Evolutionary conservation across 2,113 vertebrate genomes (phyloP).

Genomic region (Formicarius rufipectus): DNA sequence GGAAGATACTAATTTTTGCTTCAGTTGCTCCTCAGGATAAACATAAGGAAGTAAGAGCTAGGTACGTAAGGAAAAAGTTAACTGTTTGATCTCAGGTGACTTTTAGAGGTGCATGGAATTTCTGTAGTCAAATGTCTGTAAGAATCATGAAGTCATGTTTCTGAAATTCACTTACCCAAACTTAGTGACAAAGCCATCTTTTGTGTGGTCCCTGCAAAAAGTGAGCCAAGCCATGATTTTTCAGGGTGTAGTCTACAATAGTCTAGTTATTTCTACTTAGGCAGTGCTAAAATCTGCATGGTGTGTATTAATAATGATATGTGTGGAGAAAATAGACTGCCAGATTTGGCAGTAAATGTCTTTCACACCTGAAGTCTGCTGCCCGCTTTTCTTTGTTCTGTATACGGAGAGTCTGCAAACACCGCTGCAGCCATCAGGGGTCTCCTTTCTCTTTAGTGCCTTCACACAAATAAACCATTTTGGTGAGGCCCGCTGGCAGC

Average conservation of each 20-base stretch:
- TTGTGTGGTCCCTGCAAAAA: background rate
- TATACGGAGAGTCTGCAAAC: background rate
- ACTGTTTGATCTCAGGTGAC: background rate
- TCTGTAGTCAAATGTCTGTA: background rate
- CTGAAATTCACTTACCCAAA: background rate
- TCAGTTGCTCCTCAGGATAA: background rate
- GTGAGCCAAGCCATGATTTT: background rate
- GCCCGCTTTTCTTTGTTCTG: background rate
- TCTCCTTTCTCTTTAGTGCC: constrained; percentile 60
- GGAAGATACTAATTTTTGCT: background rate
- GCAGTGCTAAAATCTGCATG: background rate
- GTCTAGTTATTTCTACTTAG: background rate
- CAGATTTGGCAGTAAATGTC: background rate
- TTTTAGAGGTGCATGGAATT: background rate
- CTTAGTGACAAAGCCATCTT: background rate
- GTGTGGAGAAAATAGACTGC: background rate
- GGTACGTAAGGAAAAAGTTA: background rate
- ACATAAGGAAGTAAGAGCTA: background rate
- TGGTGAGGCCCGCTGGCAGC: background rate
- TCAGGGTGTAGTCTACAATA: background rate
- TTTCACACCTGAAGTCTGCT: background rate
- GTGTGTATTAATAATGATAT: background rate
- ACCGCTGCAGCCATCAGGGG: constrained; percentile 61
- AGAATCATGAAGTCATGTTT: background rate
- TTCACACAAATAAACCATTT: background rate